A percentile compares a stretch with the other conserved stretches of the same genome.
phyloP scores from a whole-genome alignment of 1,140 invertebrate genomes.

The Penaeus vannamei region DNA sequence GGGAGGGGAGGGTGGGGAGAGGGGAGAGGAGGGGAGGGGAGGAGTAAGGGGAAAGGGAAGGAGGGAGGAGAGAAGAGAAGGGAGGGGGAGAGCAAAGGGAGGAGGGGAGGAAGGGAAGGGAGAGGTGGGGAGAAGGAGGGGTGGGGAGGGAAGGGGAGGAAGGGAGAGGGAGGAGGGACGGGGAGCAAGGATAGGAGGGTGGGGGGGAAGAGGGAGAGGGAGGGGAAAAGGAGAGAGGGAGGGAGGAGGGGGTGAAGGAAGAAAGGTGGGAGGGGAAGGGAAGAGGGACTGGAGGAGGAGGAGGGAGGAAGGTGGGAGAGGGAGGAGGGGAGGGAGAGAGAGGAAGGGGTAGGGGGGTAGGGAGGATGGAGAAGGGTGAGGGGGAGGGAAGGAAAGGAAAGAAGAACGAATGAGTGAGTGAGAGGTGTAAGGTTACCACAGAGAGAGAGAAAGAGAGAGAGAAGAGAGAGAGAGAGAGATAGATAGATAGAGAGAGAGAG shows the following conservation, averaged over 20 bases:
- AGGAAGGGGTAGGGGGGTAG: too few relatives aligned
- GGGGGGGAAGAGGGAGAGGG: background rate
- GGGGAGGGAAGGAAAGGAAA: too few relatives aligned
- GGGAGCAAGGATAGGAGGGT: background rate
- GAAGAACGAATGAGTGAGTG: too few relatives aligned
- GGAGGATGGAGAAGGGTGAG: too few relatives aligned
- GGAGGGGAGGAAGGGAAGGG: too few relatives aligned
- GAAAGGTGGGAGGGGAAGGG: background rate
- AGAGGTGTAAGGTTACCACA: too few relatives aligned
- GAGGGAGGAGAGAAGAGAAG: background rate
- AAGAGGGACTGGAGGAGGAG: background rate
- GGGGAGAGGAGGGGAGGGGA: background rate
- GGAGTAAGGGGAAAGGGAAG: background rate
- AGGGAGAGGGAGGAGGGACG: too few relatives aligned
- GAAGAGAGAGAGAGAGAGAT: too few relatives aligned
- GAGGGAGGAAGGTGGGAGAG: background rate
- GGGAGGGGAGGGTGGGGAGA: background rate
- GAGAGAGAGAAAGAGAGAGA: too few relatives aligned
- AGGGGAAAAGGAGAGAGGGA: background rate
- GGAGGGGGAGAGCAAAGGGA: background rate
- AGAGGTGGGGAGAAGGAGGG: too few relatives aligned
- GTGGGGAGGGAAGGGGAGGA: background rate
- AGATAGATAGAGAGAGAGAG: too few relatives aligned
- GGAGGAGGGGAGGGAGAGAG: too few relatives aligned
- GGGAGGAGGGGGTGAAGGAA: background rate